phyloP scores from a whole-genome alignment of 2,888 invertebrate species.

The Crioceris asparagi region DNA sequence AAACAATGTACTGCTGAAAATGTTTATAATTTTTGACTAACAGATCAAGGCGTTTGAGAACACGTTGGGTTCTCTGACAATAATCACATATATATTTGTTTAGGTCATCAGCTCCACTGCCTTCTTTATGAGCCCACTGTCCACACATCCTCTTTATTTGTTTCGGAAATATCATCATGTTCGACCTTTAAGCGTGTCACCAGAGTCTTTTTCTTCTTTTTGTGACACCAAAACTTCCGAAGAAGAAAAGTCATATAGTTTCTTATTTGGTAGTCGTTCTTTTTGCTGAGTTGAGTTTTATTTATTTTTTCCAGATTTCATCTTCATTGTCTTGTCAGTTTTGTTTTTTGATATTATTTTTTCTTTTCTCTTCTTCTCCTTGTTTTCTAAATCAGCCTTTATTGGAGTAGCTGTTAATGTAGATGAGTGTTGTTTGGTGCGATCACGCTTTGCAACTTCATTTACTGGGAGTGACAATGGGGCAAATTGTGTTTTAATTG shows the following conservation, averaged over 20 bases:
- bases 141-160: too few species aligned
- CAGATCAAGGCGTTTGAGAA: too few species aligned
- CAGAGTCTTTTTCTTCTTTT: background rate
- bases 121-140: too few species aligned
- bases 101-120: too few species aligned
- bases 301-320: background rate
- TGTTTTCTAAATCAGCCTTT: background rate
- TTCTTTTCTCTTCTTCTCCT: background rate
- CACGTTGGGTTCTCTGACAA: too few species aligned
- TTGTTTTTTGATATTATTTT: background rate
- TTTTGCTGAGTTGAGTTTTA: background rate
- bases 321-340: background rate
- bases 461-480: background rate
- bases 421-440: background rate
- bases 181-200: background rate
- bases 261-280: background rate
- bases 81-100: too few species aligned
- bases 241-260: background rate
- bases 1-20: too few species aligned
- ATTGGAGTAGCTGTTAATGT: background rate
- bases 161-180: too few species aligned
- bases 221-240: background rate
- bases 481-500: background rate
- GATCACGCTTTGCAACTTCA: background rate
- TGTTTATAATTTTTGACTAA: too few species aligned